Conservation (phyloP, 2,888 invertebrate species). For the Balanococcus diminutus region DNA sequence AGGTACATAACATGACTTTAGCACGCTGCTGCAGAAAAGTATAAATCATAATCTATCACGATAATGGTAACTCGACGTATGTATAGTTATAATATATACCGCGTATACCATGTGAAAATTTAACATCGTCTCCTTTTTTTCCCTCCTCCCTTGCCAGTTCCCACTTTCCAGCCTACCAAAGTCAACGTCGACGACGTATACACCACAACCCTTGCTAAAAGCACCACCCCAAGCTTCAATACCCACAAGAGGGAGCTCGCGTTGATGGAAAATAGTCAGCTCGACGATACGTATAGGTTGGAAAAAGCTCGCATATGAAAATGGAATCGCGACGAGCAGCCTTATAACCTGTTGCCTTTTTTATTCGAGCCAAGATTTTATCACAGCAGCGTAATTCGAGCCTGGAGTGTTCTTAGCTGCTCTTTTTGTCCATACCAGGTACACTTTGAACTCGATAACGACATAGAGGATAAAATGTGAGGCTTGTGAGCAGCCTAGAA, state of each 20-base stretch:
- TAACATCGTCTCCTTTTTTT: background rate
- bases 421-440: background rate
- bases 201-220: background rate
- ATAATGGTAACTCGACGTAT: constrained; percentile 18
- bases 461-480: no score
- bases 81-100: background rate
- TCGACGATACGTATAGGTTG: background rate
- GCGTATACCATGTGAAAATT: background rate
- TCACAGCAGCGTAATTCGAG: background rate
- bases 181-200: background rate
- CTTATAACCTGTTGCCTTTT: background rate
- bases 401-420: no score
- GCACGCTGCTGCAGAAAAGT: background rate
- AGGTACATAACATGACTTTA: background rate
- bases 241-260: background rate
- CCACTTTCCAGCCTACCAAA: background rate
- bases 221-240: background rate
- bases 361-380: background rate
- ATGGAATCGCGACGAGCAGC: background rate
- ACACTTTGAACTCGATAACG: background rate
- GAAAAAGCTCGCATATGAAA: background rate
- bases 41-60: constrained; percentile 42
- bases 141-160: background rate
- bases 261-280: constrained; percentile 28
- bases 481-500: no score